Conservation (phyloP, 2,797 vertebrate species). For the Anisognathus igniventris region DNA sequence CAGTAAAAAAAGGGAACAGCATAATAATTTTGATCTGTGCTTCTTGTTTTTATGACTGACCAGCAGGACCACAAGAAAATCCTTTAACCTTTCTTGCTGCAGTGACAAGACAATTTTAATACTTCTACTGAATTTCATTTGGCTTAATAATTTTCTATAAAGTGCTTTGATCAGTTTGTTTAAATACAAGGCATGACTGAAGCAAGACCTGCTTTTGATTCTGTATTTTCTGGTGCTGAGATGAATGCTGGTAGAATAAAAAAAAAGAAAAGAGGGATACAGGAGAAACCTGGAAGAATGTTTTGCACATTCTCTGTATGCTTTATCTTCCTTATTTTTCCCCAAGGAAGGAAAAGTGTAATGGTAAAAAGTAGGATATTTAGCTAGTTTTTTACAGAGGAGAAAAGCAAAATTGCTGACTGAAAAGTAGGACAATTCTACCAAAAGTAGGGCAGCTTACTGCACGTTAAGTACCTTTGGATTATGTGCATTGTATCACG, state of each 20-base stretch:
- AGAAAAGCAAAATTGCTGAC: background rate
- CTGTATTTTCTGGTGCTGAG: background rate
- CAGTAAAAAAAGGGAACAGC: background rate
- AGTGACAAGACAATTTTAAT: background rate
- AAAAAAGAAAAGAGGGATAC: background rate
- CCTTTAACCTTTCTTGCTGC: background rate
- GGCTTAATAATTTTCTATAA: background rate
- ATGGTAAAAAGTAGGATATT: background rate
- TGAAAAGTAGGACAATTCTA: conserved; percentile 21
- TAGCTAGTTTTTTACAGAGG: background rate
- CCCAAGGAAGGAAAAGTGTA: background rate
- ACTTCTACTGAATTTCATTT: background rate
- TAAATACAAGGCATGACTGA: background rate
- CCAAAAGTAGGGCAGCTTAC: conserved; percentile 17
- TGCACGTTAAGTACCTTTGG: background rate
- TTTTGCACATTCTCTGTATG: background rate
- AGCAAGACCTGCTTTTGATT: background rate
- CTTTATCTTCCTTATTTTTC: background rate
- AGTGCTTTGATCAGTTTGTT: background rate
- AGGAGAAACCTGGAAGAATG: background rate
- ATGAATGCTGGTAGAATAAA: background rate
- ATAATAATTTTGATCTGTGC: background rate
- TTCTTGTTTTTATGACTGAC: background rate
- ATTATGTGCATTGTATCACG: background rate
- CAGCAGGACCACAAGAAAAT: background rate